These are phyloP conservation scores for Hipparchia semele DNA, from an alignment of 2,888 invertebrate species.

Conservation along the genomic window DNA sequence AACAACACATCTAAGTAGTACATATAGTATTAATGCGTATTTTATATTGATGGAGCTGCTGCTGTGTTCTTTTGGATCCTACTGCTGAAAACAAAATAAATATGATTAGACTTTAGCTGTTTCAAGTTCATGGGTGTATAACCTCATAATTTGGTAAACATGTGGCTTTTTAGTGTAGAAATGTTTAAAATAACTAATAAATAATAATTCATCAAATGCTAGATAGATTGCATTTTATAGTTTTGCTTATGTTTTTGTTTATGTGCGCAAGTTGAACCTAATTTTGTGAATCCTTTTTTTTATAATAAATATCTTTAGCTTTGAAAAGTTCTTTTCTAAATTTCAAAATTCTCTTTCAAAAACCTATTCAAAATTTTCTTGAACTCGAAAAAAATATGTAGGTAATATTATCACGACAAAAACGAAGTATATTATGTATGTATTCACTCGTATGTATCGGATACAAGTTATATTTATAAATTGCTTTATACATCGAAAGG, in stretches of 20 bases:
- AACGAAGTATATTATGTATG: background rate
- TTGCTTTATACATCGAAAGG: background rate
- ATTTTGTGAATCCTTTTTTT: background rate
- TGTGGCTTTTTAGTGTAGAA: background rate
- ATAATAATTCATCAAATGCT: background rate
- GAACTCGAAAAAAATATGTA: background rate
- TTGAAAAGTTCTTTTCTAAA: background rate
- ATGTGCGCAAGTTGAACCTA: background rate
- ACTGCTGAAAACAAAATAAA: background rate
- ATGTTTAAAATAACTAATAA: background rate
- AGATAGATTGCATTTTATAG: background rate
- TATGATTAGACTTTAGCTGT: background rate
- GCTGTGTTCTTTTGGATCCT: background rate
- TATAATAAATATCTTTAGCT: conserved; percentile 23
- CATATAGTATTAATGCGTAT: background rate
- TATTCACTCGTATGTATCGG: background rate
- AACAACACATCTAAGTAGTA: no score
- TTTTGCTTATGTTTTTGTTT: background rate
- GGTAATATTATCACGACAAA: background rate
- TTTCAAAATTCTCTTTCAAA: background rate
- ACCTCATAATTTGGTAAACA: conserved; percentile 10
- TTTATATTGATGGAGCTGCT: conserved; percentile 1
- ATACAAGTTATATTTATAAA: background rate
- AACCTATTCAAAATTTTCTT: background rate
- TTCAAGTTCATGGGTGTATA: conserved; percentile 11